Conservation (phyloP, 2,888 invertebrate species). For the Microplitis manilae region DNA sequence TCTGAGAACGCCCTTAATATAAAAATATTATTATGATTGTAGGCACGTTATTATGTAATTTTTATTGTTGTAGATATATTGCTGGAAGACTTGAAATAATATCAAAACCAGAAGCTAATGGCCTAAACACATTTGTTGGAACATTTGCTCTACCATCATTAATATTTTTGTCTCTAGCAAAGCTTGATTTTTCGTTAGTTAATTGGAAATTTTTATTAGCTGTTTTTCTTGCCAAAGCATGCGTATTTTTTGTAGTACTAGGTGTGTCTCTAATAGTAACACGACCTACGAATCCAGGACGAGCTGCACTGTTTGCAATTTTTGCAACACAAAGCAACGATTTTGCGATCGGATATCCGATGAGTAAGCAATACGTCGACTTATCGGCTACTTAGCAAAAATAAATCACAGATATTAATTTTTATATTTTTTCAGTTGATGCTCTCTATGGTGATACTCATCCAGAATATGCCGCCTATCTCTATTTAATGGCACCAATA, state of each 20-base stretch:
- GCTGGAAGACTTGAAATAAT: constrained; percentile 89
- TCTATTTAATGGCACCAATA: constrained; percentile 95
- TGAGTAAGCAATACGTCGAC: constrained; percentile 77
- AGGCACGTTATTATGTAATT: not conserved
- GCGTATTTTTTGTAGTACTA: constrained; percentile 87
- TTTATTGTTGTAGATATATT: constrained; percentile 77
- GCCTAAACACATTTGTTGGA: constrained; percentile 92
- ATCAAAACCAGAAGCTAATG: constrained; percentile 87
- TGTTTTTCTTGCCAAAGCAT: constrained; percentile 87
- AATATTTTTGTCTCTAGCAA: constrained; percentile 91
- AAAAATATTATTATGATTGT: not conserved
- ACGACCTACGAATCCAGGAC: constrained; percentile 86
- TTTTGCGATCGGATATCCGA: constrained; percentile 96
- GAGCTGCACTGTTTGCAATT: constrained; percentile 93
- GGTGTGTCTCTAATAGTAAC: constrained; percentile 84
- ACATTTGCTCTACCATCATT: constrained; percentile 94
- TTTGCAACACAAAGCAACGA: constrained; percentile 98
- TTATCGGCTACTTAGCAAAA: not conserved
- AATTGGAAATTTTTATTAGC: constrained; percentile 94
- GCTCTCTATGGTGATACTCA: constrained; percentile 89
- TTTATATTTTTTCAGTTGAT: constrained; percentile 76
- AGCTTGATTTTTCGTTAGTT: constrained; percentile 85
- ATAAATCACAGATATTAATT: constrained; percentile 3
- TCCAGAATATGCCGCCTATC: constrained; percentile 90
- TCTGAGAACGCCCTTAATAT: not conserved